Evolutionary conservation across 2,797 vertebrate genomes (phyloP).

Genomic region (Gadopsis marmoratus): DNA sequence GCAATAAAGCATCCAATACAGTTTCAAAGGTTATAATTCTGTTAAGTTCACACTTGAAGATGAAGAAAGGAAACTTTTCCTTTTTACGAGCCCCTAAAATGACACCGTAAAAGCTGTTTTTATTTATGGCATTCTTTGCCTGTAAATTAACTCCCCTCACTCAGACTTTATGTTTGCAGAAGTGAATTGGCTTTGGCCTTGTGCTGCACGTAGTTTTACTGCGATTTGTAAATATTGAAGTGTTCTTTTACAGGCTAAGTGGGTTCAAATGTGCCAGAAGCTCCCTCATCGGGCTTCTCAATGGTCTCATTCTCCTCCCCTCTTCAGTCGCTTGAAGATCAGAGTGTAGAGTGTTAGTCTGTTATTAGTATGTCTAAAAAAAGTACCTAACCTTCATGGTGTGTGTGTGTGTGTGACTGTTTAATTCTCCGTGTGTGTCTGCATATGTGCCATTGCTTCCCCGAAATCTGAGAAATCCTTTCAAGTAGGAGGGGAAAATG

Average conservation of each 20-base stretch:
- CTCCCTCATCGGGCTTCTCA: constrained; percentile 58
- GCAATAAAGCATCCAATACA: constrained; percentile 49
- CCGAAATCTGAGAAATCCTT: constrained; percentile 75
- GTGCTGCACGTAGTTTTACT: constrained; percentile 62
- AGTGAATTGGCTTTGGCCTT: constrained; percentile 47
- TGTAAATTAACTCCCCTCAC: constrained; percentile 68
- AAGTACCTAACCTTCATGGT: constrained; percentile 68
- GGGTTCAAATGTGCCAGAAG: constrained; percentile 72
- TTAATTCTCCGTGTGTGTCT: constrained; percentile 20
- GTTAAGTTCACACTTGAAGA: constrained; percentile 63
- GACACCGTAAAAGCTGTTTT: constrained; percentile 70
- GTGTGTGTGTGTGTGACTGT: constrained; percentile 34
- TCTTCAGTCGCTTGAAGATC: constrained; percentile 75
- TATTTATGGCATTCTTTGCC: constrained; percentile 70
- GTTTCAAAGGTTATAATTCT: constrained; percentile 65
- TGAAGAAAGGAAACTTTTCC: constrained; percentile 69
- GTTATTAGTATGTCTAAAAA: constrained; percentile 80
- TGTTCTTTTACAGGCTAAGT: constrained; percentile 72
- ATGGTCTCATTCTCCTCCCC: constrained; percentile 56
- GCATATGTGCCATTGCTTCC: constrained; percentile 46
- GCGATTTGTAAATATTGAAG: constrained; percentile 79
- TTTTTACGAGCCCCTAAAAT: constrained; percentile 77
- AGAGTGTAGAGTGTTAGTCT: constrained; percentile 73
- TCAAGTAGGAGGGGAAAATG: constrained; percentile 72
- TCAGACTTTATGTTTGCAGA: constrained; percentile 54